Evolutionary conservation across 92 coral and sea anemone species (phyloP), one percentile per base, ranked within the genome.

Genomic region (Epizoanthus fatuus): DNA sequence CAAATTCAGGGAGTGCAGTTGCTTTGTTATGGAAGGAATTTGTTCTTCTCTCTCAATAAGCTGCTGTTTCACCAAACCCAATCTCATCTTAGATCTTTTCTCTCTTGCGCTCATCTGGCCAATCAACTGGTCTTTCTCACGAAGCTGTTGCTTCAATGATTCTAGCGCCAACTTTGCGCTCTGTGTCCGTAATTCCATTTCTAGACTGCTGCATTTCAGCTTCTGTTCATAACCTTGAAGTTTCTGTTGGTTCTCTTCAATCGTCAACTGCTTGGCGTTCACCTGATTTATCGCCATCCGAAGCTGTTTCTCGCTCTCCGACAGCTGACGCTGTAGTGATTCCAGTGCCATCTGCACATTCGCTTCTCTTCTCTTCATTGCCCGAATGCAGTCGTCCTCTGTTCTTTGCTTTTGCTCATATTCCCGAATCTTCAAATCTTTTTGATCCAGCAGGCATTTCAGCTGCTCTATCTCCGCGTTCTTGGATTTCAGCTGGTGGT

Each of bases 261-360:
- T 64, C 45, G 45, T 25, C 44, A 64, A 29, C 40, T 64, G 70
- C 69, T 65, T 65, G 71, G 49, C 71, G 22, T 65, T 35, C 71
- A 65, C 5, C 71, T 65, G 44, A 65, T 65, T 65, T 35, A 35
- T 11, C 44, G 71, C 45, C 71, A 65, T 35, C 45, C 71, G 71
- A 65, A 65, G 71, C 71, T 65, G 71, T 42, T 64, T 66, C 19
- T 64, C 70, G 70, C 70, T 64, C 70, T 64, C 70, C 25, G 70
- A 64, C 70, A 64, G 44, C 70, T 64, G 70, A 64, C 70, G 70
- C 19, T 64, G 70, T 38, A 64, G 70, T 29, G 40, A 64, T 64
- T 64, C 12, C 19, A 64, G 19, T 7, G 45, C 19, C 14, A 64
- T 64, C 70, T 64, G 70, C 70, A 64, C 70, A 64, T 64, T 64